Evolutionary conservation across 1,140 invertebrate genomes (phyloP).

Genomic region (Cotesia typhae): DNA sequence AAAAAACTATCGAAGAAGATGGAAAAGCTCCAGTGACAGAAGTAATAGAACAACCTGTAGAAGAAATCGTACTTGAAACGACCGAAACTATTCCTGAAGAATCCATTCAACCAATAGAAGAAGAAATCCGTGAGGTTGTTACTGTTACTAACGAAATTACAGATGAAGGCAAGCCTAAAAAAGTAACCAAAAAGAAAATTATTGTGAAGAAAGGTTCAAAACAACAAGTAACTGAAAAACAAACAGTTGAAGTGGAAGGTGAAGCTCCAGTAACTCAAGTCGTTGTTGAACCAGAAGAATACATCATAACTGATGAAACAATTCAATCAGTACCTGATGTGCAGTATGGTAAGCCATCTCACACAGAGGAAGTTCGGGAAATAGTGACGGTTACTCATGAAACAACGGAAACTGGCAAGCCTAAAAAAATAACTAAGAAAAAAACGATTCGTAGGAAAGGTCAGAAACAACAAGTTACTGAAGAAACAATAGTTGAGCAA

Average conservation of each 20-base stretch:
- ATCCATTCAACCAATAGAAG: constrained; percentile 45
- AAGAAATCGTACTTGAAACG: constrained; percentile 63
- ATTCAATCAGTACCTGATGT: constrained; percentile 23
- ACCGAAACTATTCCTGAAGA: constrained; percentile 18
- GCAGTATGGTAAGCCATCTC: constrained; percentile 19
- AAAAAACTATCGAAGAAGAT: constrained; percentile 55
- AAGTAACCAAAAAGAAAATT: constrained; percentile 49
- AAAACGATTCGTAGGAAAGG: constrained; percentile 44
- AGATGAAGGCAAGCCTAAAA: constrained; percentile 35
- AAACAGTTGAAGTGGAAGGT: constrained; percentile 61
- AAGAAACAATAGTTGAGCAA: constrained; percentile 62
- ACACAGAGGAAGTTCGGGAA: constrained; percentile 30
- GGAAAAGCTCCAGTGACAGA: constrained; percentile 51
- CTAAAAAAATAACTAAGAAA: constrained; percentile 47
- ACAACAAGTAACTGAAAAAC: constrained; percentile 59
- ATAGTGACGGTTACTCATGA: constrained; percentile 46
- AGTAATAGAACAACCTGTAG: constrained; percentile 30
- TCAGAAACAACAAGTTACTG: constrained; percentile 57
- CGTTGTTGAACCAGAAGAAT: constrained; percentile 30
- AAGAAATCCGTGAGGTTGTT: constrained; percentile 44
- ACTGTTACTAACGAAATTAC: constrained; percentile 35
- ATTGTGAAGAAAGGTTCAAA: constrained; percentile 50
- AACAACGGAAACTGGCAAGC: constrained; percentile 44
- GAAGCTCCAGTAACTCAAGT: constrained; percentile 57
- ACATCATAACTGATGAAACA: constrained; percentile 19